These are phyloP conservation scores for Triplophysa tibetana DNA, from an alignment of 2,113 vertebrate genomes.

Conservation along the genomic window DNA sequence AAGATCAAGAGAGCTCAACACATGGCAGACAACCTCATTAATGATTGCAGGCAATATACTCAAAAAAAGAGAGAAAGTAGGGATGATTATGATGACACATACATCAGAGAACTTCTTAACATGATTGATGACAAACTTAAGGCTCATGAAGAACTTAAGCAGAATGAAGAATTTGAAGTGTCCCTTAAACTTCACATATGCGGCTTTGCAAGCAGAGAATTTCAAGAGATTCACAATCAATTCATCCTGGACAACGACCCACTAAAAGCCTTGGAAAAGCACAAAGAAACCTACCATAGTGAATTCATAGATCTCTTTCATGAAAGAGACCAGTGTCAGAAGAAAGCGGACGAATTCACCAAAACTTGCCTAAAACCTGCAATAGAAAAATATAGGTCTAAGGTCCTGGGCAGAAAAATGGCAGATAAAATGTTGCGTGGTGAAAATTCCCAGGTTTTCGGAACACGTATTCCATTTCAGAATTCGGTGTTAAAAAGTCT, in stretches of 20 bases:
- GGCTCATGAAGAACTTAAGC: neutral
- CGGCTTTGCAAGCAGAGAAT: conserved; percentile 53
- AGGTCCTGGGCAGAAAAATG: conserved; percentile 58
- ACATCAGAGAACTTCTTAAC: conserved; percentile 40
- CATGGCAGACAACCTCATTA: neutral
- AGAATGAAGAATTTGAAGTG: conserved; percentile 26
- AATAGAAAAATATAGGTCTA: conserved; percentile 48
- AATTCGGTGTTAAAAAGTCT: conserved; percentile 57
- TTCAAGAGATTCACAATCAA: conserved; percentile 55
- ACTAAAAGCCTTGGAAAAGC: conserved; percentile 35
- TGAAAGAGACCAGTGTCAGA: conserved; percentile 50
- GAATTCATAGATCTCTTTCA: conserved; percentile 60
- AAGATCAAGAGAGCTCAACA: neutral
- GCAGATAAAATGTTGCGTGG: conserved; percentile 56
- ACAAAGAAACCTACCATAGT: conserved; percentile 51
- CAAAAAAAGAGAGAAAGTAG: neutral
- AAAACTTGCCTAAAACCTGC: conserved; percentile 61
- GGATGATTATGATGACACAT: conserved; percentile 51
- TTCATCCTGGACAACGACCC: conserved; percentile 52
- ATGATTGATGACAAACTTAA: conserved; percentile 28
- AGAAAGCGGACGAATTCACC: conserved; percentile 57
- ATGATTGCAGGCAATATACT: neutral
- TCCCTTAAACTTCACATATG: conserved; percentile 63
- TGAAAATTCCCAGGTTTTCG: conserved; percentile 42
- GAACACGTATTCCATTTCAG: conserved; percentile 57